Evolutionary conservation across 2,888 invertebrate genomes (phyloP), one percentile per base, ranked within the genome.

Genomic region (Linnaemya vulpina): DNA sequence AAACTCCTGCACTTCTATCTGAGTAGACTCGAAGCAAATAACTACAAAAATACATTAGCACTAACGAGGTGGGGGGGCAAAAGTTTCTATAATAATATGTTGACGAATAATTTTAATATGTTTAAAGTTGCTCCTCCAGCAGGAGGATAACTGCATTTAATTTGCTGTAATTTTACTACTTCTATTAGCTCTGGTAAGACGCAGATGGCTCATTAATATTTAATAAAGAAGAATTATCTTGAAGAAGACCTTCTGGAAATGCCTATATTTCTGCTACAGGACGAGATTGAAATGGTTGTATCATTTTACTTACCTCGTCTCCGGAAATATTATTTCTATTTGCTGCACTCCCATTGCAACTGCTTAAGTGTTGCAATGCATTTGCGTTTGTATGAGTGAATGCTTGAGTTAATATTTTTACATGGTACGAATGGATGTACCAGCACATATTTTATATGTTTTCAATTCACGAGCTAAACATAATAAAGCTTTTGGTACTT

Each of bases 401-500:
- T 60, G 30, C 60, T 10, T 62, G 35, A 1, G 3, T 30, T 30
- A 30, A 30, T 30, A 30, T 30, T 3, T 38, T 35, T 67, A 58
- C 10, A 51, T 51, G 17, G 10, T 10, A 3, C 10, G 20, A 3
- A 10, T 11, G 51, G 49, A 17, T 17, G 17, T 49, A 49, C 10
- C 9, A 22, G 22, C 11, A 0, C 10, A 51, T 20, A 20, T 51
- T n/a, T n/a, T 30, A 60, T 81, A 40, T 68, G 13, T 43, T 81
- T 81, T 53, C 68, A 81, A 81, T 81, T 68, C 68, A 81, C 62
- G 35, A 80, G 62, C 75, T 53, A 20, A 51, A 81, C 75, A 79
- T 76, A 79, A 84, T 79, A 49, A 79, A 55, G 65, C 71, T 84
- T 84, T 71, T 51, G 67, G 79, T 79, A 76, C 49, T 84, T 81